Evolutionary conservation across 2,888 invertebrate species (phyloP).

Genomic region (Leistus spinibarbis): DNA sequence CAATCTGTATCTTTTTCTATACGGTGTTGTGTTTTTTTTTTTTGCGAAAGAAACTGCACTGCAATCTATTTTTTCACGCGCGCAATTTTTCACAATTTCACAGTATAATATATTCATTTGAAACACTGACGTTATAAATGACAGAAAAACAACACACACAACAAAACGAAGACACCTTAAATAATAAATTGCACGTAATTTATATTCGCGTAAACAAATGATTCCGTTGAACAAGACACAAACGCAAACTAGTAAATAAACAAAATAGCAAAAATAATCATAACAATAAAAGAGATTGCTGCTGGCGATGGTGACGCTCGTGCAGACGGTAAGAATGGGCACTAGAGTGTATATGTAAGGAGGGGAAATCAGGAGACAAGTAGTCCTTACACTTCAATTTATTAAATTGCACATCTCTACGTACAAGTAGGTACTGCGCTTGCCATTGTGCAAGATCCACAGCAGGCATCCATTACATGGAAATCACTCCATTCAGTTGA

Average conservation of each 20-base stretch:
- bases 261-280: background rate
- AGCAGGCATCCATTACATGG: constrained; percentile 35
- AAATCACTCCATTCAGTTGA: constrained; percentile 39
- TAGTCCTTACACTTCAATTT: constrained; percentile 33
- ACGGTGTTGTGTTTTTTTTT: background rate
- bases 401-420: constrained; percentile 30
- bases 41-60: background rate
- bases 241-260: background rate
- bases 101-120: background rate
- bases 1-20: background rate
- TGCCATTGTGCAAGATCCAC: constrained; percentile 32
- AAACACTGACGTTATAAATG: background rate
- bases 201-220: background rate
- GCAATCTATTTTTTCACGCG: background rate
- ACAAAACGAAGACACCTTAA: background rate
- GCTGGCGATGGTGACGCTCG: background rate
- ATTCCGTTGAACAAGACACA: background rate
- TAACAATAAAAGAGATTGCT: background rate
- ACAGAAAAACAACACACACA: background rate
- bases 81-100: background rate
- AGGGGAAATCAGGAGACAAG: constrained; percentile 7
- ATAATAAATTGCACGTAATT: background rate
- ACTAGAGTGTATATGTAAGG: background rate
- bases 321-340: background rate
- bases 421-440: too few species aligned